Base-by-base conservation (phyloP, 2,888 invertebrate genomes). In the Perizoma flavofasciatum region DNA sequence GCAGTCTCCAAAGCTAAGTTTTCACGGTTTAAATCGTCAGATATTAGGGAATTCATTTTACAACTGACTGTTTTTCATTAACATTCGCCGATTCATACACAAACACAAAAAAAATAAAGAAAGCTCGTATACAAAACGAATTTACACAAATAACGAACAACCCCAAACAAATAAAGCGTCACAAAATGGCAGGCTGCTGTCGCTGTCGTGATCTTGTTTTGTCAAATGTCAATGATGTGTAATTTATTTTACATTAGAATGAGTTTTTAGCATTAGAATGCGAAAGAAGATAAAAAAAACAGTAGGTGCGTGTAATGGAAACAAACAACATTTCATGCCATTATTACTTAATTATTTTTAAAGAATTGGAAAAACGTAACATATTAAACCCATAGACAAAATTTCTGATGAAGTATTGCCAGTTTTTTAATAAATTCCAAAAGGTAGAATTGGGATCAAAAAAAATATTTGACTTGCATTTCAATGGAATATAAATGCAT, bases 41-140 rank as follows among this genome's bases (percentile, higher is more conserved):
- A 85, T 76, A 81, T 75, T 81, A 81, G 79, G 72, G 91, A 91
- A 90, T 91, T 87, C 91, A 92, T 92, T 78, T 88, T 92, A 88
- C 74, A 74, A 70, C 66, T 70, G 67, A 73, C 74, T 72, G 63
- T 33, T 55, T 63, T 57, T 59, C 62, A 67, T 69, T 63, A 70
- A 70, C 79, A 81, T 82, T 72, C 68, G 75, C 60, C 67, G 71
- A 73, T 69, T 72, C 67, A 69, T 60, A 55, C 50, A 40, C 33
- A 44, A 59, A 33, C 65, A 58, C 61, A 10, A 41, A 44, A 44
- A 52, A 51, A 37, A 49, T 22, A 37, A 60, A 69, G 43, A 35
- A 53, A 49, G 66, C 57, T 65, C 55, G 66, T 65, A 71, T 53
- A 71, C 40, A 66, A 73, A 65, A 50, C 33, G 0, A 57, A 35